These are phyloP conservation scores for Rhinolophus sinicus DNA, from an alignment of 2,113 vertebrate genomes.

Conservation along the genomic window DNA sequence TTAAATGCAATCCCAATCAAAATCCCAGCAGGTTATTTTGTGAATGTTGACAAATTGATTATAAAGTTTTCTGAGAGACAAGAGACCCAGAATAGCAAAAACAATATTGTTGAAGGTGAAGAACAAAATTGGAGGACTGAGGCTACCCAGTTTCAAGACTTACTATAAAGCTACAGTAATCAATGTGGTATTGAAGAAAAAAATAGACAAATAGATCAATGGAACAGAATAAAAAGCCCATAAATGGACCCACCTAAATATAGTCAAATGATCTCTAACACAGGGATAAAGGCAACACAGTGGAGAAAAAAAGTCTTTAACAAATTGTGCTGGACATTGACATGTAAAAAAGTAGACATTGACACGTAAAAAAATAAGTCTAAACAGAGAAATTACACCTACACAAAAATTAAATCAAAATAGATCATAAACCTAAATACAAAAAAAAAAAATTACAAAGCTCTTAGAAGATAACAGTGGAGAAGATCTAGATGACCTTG, in stretches of 20 bases:
- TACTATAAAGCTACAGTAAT: background rate
- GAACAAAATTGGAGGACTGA: background rate
- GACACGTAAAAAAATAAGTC: background rate
- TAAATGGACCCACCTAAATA: background rate
- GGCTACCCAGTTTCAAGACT: background rate
- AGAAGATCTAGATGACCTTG: background rate
- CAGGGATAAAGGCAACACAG: background rate
- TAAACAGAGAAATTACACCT: background rate
- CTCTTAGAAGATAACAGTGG: background rate
- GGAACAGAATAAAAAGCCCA: background rate
- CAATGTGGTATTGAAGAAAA: background rate
- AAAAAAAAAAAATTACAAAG: background rate
- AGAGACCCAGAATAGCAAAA: background rate
- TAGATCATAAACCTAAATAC: background rate
- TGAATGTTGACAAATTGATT: background rate
- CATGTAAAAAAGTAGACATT: background rate
- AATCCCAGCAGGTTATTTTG: background rate
- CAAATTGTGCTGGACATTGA: background rate
- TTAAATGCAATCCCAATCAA: background rate
- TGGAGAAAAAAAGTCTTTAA: background rate
- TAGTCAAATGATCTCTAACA: background rate
- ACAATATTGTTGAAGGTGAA: background rate
- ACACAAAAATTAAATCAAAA: background rate
- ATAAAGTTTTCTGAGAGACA: background rate
- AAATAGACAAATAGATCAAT: background rate